Evolutionary conservation across 2,797 vertebrate genomes (phyloP), one percentile per base, ranked within the genome.

Genomic region (Xenentodon cancila): DNA sequence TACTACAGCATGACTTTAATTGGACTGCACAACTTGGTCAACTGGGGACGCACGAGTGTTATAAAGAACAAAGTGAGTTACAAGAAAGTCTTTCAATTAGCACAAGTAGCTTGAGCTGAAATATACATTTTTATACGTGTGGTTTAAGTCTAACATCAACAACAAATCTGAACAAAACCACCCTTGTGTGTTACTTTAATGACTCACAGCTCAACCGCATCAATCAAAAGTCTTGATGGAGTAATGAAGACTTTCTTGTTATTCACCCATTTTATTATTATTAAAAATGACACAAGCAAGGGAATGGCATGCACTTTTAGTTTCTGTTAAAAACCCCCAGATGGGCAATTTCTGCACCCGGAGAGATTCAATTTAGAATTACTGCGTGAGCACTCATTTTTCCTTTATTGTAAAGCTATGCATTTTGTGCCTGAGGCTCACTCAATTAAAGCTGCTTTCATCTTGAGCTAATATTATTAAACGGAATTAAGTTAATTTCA

Each of bases 391-490:
- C n/a, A 47, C 37, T 64, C 32, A 64, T 73, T 57, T 50, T 54
- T 44, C 64, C 40, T 12, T 55, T 11, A 67, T 27, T 27, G 60
- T 50, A 37, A 37, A 45, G 12, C 46, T 30, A 32, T 47, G 54
- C 52, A 48, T 58, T 67, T 52, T 57, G 53, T 63, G 46, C 53
- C 53, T 25, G 49, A 17, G 37, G 45, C 68, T 71, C 25, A 43
- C 46, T 79, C 71, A 42, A 83, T 78, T 49, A 77, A 79, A 78
- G 42, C 44, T 1, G 21, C 73, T 87, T 83, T 86, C 60, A 87
- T 84, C 72, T 60, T 5, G 1, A 7, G 8, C 59, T 70, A 68
- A 60, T 34, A 57, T 68, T 54, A 79, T 80, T 51, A 77, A 48
- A 25, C 46, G 53, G 65, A 73, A 68, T 74, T 2, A 70, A n/a